Percentiles rank a stretch among this genome's conserved stretches.
These are phyloP conservation scores for Bucco capensis DNA, from an alignment of 2,113 vertebrate species.

Conservation along the genomic window DNA sequence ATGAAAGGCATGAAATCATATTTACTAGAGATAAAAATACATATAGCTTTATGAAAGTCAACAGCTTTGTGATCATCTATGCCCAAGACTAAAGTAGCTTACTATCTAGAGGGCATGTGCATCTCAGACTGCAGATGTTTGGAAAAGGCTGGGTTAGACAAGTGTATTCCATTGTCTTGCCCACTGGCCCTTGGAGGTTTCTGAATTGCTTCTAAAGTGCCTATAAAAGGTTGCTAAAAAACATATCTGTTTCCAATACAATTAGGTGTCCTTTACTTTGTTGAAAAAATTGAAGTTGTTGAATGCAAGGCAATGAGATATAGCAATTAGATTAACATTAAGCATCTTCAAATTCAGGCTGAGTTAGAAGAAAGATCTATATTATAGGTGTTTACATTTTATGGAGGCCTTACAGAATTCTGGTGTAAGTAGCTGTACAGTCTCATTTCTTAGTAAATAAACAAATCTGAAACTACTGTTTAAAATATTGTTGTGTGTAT, in stretches of 20 bases:
- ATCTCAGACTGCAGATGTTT: neutral
- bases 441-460: neutral
- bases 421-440: neutral
- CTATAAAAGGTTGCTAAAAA: neutral
- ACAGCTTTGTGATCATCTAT: neutral
- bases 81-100: neutral
- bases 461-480: neutral
- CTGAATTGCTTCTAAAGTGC: neutral
- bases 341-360: neutral
- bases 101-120: neutral
- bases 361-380: neutral
- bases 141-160: neutral
- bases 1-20: neutral
- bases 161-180: neutral
- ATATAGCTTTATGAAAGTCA: neutral
- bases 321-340: neutral
- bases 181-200: neutral
- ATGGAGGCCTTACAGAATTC: neutral
- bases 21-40: neutral
- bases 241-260: neutral
- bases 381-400: neutral
- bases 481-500: neutral
- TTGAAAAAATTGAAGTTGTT: neutral
- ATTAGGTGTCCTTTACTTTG: neutral
- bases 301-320: neutral